Percentiles rank a stretch among this genome's conserved stretches.
phyloP scores from a whole-genome alignment of 2,797 vertebrate genomes.

The Rhabdomys pumilio region DNA sequence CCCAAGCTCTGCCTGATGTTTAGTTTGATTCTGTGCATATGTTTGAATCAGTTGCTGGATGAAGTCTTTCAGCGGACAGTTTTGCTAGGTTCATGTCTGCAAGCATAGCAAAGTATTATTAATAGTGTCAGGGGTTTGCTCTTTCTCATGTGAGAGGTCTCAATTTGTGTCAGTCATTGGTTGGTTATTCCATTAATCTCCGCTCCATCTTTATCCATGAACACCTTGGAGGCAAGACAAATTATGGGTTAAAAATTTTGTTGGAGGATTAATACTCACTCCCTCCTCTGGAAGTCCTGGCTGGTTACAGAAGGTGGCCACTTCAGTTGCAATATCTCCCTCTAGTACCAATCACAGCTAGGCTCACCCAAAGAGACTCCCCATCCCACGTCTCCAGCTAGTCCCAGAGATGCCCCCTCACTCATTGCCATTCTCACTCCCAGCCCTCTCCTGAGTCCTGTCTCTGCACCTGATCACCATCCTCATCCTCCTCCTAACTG shows the following conservation, averaged over 20 bases:
- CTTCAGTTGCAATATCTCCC: not conserved
- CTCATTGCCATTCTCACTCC: not conserved
- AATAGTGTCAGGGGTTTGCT: not conserved
- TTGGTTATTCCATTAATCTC: not conserved
- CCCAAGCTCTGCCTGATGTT: not conserved
- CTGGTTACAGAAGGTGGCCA: not conserved
- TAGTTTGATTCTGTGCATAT: not conserved
- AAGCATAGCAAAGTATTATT: not conserved
- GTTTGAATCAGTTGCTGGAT: not conserved
- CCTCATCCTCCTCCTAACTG: not conserved
- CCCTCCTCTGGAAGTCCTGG: not conserved
- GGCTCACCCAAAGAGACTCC: not conserved
- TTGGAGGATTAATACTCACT: not conserved
- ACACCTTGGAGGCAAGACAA: not conserved
- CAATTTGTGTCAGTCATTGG: not conserved
- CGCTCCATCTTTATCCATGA: not conserved
- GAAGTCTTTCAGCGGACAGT: not conserved
- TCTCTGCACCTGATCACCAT: not conserved
- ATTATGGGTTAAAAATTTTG: not conserved
- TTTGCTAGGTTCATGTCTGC: not conserved
- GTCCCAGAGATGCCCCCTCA: not conserved
- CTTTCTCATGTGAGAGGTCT: not conserved
- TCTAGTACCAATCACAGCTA: not conserved
- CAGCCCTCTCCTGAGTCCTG: not conserved
- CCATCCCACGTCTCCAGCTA: not conserved